Evolutionary conservation across 2,888 invertebrate genomes (phyloP).

Genomic region (Ormyrus thymus): DNA sequence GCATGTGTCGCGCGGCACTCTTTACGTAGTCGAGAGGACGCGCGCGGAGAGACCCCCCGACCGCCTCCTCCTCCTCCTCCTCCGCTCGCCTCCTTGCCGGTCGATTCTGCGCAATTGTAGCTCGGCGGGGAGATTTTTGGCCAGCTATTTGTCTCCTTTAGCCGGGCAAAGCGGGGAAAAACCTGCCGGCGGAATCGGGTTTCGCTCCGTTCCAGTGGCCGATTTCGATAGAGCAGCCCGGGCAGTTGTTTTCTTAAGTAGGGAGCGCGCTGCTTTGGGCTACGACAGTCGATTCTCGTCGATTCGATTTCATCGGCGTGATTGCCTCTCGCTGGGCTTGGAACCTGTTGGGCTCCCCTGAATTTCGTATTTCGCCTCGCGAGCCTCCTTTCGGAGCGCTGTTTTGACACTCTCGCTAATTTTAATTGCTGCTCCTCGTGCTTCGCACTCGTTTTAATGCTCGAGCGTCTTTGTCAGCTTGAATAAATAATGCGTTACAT

Average conservation of each 20-base stretch:
- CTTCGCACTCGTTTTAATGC: too few relatives aligned
- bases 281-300: too few relatives aligned
- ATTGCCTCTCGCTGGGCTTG: too few relatives aligned
- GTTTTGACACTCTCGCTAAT: too few relatives aligned
- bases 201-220: conserved; percentile 23
- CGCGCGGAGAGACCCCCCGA: background rate
- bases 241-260: conserved; percentile 29
- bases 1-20: conserved; percentile 48
- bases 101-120: background rate
- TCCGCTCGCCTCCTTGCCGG: background rate
- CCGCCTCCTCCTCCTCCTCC: conserved; percentile 20
- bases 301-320: too few relatives aligned
- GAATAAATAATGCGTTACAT: too few relatives aligned
- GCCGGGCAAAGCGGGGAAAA: background rate
- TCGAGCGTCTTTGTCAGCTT: too few relatives aligned
- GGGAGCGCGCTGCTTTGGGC: too few relatives aligned
- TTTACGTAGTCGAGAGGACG: conserved; percentile 7
- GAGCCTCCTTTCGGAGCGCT: too few relatives aligned
- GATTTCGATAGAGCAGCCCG: conserved; percentile 24
- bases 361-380: too few relatives aligned
- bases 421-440: too few relatives aligned
- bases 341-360: too few relatives aligned
- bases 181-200: conserved; percentile 30
- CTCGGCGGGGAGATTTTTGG: conserved; percentile 3
- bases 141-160: conserved; percentile 1